phyloP scores from a whole-genome alignment of 1,140 invertebrate species.

The Papilio xuthus region DNA sequence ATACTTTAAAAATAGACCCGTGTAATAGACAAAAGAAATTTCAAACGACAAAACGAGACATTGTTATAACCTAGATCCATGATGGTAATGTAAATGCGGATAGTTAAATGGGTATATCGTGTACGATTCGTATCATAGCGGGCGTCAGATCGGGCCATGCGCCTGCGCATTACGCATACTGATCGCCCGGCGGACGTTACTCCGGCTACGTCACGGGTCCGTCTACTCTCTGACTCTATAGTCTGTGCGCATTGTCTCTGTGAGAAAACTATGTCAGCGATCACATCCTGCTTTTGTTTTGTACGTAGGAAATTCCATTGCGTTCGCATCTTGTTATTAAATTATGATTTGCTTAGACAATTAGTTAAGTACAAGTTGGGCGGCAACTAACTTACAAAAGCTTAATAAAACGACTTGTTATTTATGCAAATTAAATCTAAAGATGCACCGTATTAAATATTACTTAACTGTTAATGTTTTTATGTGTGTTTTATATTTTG shows the following conservation, averaged over 20 bases:
- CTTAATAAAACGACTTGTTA: not conserved
- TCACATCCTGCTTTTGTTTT: slow-evolving; percentile 36
- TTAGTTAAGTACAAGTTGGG: not conserved
- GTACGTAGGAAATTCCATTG: slow-evolving; percentile 17
- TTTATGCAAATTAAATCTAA: slow-evolving; percentile 5
- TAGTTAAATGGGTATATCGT: slow-evolving; percentile 38
- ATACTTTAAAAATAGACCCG: not conserved
- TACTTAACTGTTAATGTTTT: not conserved
- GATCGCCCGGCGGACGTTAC: slow-evolving; percentile 38
- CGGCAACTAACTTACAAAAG: not conserved
- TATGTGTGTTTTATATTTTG: not conserved
- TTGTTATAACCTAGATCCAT: slow-evolving; percentile 35
- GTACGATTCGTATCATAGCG: slow-evolving; percentile 34
- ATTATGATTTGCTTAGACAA: not conserved
- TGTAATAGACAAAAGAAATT: slow-evolving; percentile 11
- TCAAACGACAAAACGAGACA: slow-evolving; percentile 30
- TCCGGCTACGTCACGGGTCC: slow-evolving; percentile 37
- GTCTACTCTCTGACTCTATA: slow-evolving; percentile 6
- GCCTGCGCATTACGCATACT: slow-evolving; percentile 30
- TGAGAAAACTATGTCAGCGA: slow-evolving; percentile 37
- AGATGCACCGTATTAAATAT: not conserved
- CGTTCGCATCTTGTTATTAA: slow-evolving; percentile 8
- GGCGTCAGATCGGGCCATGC: slow-evolving; percentile 29
- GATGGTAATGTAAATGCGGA: slow-evolving; percentile 31
- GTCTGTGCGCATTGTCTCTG: slow-evolving; percentile 29